A percentile compares a stretch with the other conserved stretches of the same genome.
phyloP scores from a whole-genome alignment of 2,888 invertebrate genomes.

The Sussaba pulchella region DNA sequence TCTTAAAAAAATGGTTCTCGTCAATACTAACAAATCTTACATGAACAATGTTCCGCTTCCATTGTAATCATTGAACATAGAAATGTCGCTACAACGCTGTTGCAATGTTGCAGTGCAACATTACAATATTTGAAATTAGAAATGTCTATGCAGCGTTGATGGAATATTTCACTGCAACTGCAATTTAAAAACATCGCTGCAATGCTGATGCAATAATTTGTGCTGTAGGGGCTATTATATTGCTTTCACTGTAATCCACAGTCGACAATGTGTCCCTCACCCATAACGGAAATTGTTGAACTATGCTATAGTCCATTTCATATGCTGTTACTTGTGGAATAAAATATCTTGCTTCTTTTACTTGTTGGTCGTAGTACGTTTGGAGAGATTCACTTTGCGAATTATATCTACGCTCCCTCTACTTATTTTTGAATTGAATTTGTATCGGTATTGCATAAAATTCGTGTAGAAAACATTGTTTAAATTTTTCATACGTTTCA shows the following conservation, averaged over 20 bases:
- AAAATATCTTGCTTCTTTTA: slow-evolving; percentile 39
- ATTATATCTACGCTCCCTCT: slow-evolving; percentile 15
- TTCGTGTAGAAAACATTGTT: slow-evolving; percentile 11
- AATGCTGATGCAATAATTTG: too few relatives aligned
- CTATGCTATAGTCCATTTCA: slow-evolving; percentile 41
- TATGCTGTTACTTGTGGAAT: slow-evolving; percentile 4
- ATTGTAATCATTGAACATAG: too few relatives aligned
- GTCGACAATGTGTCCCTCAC: slow-evolving; percentile 32
- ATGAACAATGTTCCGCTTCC: too few relatives aligned
- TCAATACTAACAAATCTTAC: too few relatives aligned
- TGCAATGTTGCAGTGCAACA: too few relatives aligned
- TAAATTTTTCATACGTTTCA: slow-evolving; percentile 24
- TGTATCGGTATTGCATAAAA: slow-evolving; percentile 39
- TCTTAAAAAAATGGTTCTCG: too few relatives aligned
- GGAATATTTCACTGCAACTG: too few relatives aligned
- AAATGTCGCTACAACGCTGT: too few relatives aligned
- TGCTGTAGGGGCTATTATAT: too few relatives aligned
- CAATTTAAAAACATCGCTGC: too few relatives aligned
- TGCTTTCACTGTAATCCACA: slow-evolving; percentile 21
- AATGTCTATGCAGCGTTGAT: too few relatives aligned
- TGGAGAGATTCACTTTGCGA: neutral
- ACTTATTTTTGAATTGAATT: slow-evolving; percentile 28
- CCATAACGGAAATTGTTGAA: slow-evolving; percentile 35
- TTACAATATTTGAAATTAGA: too few relatives aligned
- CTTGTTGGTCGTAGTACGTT: slow-evolving; percentile 35